A percentile compares a stretch with the other conserved stretches of the same genome.
Conservation (phyloP, 2,888 invertebrate genomes). For the Cosmorhoe ocellata region DNA sequence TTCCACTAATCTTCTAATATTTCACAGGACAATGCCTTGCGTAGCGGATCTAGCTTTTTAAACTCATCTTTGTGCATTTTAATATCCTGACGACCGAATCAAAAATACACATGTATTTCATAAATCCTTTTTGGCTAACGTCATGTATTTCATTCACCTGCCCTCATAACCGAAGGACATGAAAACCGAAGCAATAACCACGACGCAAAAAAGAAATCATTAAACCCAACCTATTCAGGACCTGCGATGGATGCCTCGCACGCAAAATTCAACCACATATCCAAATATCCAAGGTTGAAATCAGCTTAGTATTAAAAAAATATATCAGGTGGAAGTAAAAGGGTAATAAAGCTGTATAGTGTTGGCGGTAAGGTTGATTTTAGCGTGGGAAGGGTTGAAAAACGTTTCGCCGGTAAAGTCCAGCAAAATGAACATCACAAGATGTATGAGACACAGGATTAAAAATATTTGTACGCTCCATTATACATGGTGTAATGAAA, state of each 20-base stretch:
- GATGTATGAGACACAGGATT: conserved; percentile 80
- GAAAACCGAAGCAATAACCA: conserved; percentile 60
- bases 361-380: conserved; percentile 38
- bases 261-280: conserved; percentile 30
- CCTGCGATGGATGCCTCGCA: conserved; percentile 41
- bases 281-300: neutral
- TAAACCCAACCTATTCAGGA: conserved; percentile 54
- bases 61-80: too few relatives aligned
- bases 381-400: conserved; percentile 22
- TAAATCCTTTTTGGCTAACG: too few relatives aligned
- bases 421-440: conserved; percentile 79
- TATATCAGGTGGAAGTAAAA: conserved; percentile 28
- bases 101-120: too few relatives aligned
- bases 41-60: too few relatives aligned
- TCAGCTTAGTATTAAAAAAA: neutral
- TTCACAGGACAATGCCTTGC: too few relatives aligned
- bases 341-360: conserved; percentile 6
- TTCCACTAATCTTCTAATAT: neutral
- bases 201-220: conserved; percentile 63
- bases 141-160: conserved; percentile 43
- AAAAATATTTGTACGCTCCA: conserved; percentile 82
- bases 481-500: conserved; percentile 81
- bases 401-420: conserved; percentile 57
- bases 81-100: too few relatives aligned
- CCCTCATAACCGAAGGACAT: conserved; percentile 50